These are phyloP conservation scores for Octodonta nipae DNA, from an alignment of 2,888 invertebrate genomes.

Conservation along the genomic window DNA sequence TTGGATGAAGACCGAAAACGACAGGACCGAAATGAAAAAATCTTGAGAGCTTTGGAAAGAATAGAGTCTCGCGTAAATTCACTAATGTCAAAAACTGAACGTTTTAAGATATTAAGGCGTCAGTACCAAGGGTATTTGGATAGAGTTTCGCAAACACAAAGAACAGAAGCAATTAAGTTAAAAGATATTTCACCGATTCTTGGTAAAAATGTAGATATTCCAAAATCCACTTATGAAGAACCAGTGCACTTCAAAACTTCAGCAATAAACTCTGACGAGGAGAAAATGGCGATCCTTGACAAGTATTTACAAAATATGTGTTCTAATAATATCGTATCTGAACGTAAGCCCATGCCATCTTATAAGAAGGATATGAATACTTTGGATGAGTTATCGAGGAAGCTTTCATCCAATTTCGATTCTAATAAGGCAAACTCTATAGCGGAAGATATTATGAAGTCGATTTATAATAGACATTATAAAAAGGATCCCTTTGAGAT, in stretches of 20 bases:
- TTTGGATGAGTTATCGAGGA: constrained; percentile 9
- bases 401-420: constrained; percentile 10
- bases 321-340: constrained; percentile 6
- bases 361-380: background rate
- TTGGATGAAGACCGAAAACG: constrained; percentile 45
- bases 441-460: constrained; percentile 25
- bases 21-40: constrained; percentile 45
- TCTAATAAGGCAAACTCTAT: constrained; percentile 20
- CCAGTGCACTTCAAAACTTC: background rate
- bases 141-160: constrained; percentile 8
- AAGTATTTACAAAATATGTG: constrained; percentile 19
- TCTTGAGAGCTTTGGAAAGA: constrained; percentile 43
- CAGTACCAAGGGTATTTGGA: constrained; percentile 27
- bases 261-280: constrained; percentile 10
- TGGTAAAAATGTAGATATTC: too few relatives aligned
- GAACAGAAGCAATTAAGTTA: too few relatives aligned
- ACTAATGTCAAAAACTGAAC: constrained; percentile 46
- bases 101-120: constrained; percentile 39
- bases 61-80: constrained; percentile 44
- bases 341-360: background rate
- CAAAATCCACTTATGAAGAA: too few relatives aligned
- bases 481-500: too few relatives aligned
- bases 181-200: too few relatives aligned
- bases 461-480: constrained; percentile 21
- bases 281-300: constrained; percentile 20